Conservation (phyloP, 2,888 invertebrate species). For the Campaea margaritaria region DNA sequence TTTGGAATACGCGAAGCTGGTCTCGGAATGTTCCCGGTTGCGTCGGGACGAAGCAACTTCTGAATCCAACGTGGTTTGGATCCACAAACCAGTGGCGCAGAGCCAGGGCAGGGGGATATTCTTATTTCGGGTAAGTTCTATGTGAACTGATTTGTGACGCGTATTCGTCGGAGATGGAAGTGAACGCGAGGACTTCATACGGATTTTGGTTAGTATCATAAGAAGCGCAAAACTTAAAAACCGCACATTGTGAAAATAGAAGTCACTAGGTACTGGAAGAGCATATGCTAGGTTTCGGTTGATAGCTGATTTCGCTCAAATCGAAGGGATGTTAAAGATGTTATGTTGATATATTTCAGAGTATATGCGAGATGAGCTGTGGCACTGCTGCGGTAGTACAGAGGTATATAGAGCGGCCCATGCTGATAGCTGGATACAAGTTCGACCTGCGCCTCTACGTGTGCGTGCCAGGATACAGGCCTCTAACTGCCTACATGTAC, state of each 20-base stretch:
- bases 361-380: constrained; percentile 90
- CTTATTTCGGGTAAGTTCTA: constrained; percentile 88
- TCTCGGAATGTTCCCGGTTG: constrained; percentile 89
- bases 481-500: constrained; percentile 94
- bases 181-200: too few relatives aligned
- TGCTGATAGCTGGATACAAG: constrained; percentile 94
- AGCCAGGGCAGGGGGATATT: constrained; percentile 94
- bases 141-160: neutral
- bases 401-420: constrained; percentile 90
- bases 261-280: too few relatives aligned
- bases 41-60: constrained; percentile 73
- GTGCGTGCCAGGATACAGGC: constrained; percentile 94
- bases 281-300: too few relatives aligned
- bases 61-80: constrained; percentile 88
- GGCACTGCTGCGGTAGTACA: constrained; percentile 93
- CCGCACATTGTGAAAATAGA: too few relatives aligned
- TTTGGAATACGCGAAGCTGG: constrained; percentile 92
- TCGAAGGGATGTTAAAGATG: neutral
- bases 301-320: neutral
- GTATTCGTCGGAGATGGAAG: too few relatives aligned
- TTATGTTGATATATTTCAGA: constrained; percentile 76
- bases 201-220: too few relatives aligned
- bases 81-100: constrained; percentile 94
- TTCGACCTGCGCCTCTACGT: constrained; percentile 96
- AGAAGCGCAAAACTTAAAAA: too few relatives aligned